These are phyloP conservation scores for Phycodurus eques DNA, from an alignment of 2,113 vertebrate species.

Conservation along the genomic window DNA sequence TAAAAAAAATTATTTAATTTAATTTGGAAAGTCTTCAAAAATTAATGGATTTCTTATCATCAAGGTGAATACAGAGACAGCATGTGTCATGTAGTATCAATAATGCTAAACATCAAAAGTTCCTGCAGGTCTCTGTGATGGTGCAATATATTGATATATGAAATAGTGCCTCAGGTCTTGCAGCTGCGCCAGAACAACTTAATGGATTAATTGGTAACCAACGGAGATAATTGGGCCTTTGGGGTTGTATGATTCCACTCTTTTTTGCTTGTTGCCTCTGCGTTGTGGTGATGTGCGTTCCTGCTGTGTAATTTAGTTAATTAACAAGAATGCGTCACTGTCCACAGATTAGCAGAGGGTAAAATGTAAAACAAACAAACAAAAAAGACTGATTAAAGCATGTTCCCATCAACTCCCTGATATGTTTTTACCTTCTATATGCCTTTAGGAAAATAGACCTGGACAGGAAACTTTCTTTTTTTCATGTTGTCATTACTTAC, in stretches of 20 bases:
- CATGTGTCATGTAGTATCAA: constrained; percentile 2
- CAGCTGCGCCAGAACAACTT: constrained; percentile 90
- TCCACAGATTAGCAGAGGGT: constrained; percentile 81
- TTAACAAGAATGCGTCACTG: constrained; percentile 79
- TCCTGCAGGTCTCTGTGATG: constrained; percentile 45
- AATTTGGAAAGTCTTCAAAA: background rate
- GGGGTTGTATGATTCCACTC: constrained; percentile 89
- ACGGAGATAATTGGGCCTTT: constrained; percentile 96
- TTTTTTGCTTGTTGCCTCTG: constrained; percentile 84
- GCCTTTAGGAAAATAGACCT: background rate
- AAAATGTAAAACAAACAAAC: constrained; percentile 64
- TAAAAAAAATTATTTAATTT: too few species aligned
- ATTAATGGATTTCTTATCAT: background rate
- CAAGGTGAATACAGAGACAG: constrained; percentile 36
- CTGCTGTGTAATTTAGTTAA: constrained; percentile 87
- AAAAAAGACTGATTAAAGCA: constrained; percentile 62
- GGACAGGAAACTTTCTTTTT: background rate
- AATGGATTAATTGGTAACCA: constrained; percentile 96
- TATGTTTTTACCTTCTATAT: background rate
- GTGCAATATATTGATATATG: constrained; percentile 60
- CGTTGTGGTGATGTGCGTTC: constrained; percentile 80
- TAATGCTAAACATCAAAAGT: constrained; percentile 32
- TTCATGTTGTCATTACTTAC: background rate
- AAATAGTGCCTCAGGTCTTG: constrained; percentile 76
- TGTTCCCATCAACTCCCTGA: constrained; percentile 30